A percentile compares a stretch with the other conserved stretches of the same genome.
These are phyloP conservation scores for Phocoena phocoena DNA, from an alignment of 2,113 vertebrate genomes.

Conservation along the genomic window DNA sequence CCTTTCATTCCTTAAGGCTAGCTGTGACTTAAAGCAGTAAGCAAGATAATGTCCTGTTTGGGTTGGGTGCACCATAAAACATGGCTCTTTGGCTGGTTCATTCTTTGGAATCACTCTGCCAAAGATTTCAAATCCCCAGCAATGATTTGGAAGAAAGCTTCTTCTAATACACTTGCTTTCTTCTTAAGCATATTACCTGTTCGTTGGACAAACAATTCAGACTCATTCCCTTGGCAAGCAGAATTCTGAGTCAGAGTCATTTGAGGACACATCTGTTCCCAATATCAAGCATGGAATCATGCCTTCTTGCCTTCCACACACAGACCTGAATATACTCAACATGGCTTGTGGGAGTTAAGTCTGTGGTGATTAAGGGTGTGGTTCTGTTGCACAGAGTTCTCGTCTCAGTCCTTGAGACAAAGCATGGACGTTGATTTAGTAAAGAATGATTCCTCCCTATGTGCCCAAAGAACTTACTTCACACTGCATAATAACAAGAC, in stretches of 20 bases:
- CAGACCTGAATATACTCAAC: not conserved
- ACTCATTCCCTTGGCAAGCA: conserved; percentile 8
- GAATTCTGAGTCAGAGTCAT: conserved; percentile 39
- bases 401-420: not conserved
- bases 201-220: conserved; percentile 5
- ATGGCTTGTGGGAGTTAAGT: not conserved
- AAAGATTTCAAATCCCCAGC: conserved; percentile 35
- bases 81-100: not conserved
- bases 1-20: not conserved
- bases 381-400: not conserved
- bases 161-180: conserved; percentile 18
- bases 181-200: conserved; percentile 28
- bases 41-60: conserved; percentile 1
- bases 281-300: not conserved
- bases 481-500: not conserved
- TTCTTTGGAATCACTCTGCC: conserved; percentile 10
- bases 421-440: not conserved
- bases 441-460: not conserved
- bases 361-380: fast-evolving
- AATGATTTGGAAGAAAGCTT: conserved; percentile 13
- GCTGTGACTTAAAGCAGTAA: not conserved
- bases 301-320: not conserved
- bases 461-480: not conserved
- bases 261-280: not conserved
- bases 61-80: not conserved